These are phyloP conservation scores for Paratilapia polleni DNA, from an alignment of 2,113 vertebrate species.

Conservation along the genomic window DNA sequence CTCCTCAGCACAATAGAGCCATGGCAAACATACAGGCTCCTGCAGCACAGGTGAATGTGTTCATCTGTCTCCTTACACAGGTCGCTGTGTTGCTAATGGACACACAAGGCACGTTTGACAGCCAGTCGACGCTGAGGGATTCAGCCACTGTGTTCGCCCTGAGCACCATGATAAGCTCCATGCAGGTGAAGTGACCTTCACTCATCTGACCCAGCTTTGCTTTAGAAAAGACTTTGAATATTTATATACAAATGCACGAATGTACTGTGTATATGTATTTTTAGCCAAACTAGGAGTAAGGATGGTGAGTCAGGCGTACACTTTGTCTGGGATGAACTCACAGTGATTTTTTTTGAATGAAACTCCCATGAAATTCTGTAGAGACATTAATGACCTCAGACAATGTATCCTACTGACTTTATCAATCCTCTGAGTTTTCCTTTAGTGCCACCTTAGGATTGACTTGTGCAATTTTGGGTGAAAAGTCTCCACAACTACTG, in stretches of 20 bases:
- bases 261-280: background rate
- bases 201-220: background rate
- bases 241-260: background rate
- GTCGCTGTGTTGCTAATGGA: constrained; percentile 96
- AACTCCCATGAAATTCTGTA: background rate
- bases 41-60: background rate
- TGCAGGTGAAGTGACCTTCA: constrained; percentile 86
- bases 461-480: background rate
- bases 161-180: constrained; percentile 99
- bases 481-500: background rate
- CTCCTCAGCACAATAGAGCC: background rate
- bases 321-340: background rate
- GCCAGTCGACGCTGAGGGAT: constrained; percentile 96
- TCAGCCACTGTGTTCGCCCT: constrained; percentile 97
- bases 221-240: background rate
- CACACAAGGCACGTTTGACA: constrained; percentile 97
- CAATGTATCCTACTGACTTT: background rate
- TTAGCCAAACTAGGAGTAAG: background rate
- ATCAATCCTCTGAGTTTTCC: background rate
- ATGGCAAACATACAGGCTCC: background rate
- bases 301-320: background rate
- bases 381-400: background rate
- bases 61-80: constrained; percentile 67
- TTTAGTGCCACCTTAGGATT: background rate
- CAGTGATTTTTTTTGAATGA: background rate